Conservation (phyloP, 64 coral and sea anemone genomes). For the Pocillopora damicornis region DNA sequence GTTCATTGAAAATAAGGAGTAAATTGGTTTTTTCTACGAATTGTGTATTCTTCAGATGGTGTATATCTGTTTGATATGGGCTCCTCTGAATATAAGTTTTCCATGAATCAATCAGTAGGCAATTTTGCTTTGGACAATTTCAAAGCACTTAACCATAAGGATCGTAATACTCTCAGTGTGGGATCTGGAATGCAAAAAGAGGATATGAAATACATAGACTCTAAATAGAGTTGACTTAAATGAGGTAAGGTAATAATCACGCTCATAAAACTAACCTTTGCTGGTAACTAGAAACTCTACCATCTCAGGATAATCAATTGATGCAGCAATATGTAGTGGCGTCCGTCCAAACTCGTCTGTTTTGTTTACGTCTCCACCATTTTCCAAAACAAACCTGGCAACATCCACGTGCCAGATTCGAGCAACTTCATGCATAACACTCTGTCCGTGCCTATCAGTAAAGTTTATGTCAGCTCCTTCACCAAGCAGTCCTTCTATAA, state of each 20-base stretch:
- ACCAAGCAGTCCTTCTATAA: slow-evolving; percentile 55
- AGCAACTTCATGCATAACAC: slow-evolving; percentile 86
- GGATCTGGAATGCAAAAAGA: too few species aligned
- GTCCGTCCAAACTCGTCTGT: slow-evolving; percentile 83
- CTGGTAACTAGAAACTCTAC: slow-evolving; percentile 76
- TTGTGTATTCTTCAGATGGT: too few species aligned
- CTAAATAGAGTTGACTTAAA: too few species aligned
- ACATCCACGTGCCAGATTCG: slow-evolving; percentile 96
- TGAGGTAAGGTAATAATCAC: neutral
- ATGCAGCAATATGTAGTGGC: slow-evolving; percentile 84
- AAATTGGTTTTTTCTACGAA: too few species aligned
- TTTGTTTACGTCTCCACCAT: slow-evolving; percentile 82
- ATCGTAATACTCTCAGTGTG: too few species aligned
- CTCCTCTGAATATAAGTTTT: too few species aligned
- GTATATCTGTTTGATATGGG: too few species aligned
- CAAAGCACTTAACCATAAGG: too few species aligned
- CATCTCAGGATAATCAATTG: slow-evolving; percentile 97
- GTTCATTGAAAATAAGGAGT: too few species aligned
- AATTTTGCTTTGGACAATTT: too few species aligned
- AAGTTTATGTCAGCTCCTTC: slow-evolving; percentile 94
- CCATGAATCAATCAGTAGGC: too few species aligned
- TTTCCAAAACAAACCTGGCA: slow-evolving; percentile 83
- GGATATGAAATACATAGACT: too few species aligned
- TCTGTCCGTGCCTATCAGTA: slow-evolving; percentile 82
- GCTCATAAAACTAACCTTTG: slow-evolving; percentile 50